Conservation (phyloP, 2,888 invertebrate genomes). For the Andrena dorsata region DNA sequence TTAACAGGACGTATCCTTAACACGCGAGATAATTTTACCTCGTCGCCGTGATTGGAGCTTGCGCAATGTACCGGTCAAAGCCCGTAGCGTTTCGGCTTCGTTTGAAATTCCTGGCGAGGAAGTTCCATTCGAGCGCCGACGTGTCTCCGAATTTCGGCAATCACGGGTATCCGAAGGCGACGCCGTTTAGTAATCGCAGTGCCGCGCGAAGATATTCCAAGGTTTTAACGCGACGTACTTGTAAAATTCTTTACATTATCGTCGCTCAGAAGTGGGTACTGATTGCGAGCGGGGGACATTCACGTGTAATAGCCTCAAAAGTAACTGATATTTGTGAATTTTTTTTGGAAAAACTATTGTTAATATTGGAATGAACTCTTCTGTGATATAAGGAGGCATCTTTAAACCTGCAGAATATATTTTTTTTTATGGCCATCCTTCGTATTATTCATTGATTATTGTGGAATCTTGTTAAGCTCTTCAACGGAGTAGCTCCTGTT, state of each 20-base stretch:
- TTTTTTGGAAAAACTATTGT: too few species aligned
- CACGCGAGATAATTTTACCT: constrained; percentile 26
- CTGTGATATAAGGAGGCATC: too few species aligned
- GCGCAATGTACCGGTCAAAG: constrained; percentile 19
- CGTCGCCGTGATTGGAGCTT: neutral
- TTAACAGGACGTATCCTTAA: constrained; percentile 21
- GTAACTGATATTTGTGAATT: too few species aligned
- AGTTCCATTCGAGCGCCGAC: neutral
- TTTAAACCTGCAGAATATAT: too few species aligned
- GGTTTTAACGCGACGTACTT: neutral
- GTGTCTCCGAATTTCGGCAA: neutral
- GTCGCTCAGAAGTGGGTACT: neutral
- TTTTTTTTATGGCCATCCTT: too few species aligned
- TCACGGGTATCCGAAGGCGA: neutral
- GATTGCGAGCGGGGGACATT: neutral
- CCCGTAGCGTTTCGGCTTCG: neutral
- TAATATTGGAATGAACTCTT: too few species aligned
- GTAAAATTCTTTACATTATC: constrained; percentile 8
- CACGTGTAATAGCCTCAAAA: too few species aligned
- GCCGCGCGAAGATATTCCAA: constrained; percentile 9
- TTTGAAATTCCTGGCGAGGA: neutral
- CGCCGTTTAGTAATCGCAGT: neutral
- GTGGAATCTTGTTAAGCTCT: too few species aligned
- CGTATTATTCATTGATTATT: too few species aligned
- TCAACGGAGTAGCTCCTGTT: too few species aligned